Conservation (phyloP, 1,140 invertebrate species). For the Orius insidiosus region DNA sequence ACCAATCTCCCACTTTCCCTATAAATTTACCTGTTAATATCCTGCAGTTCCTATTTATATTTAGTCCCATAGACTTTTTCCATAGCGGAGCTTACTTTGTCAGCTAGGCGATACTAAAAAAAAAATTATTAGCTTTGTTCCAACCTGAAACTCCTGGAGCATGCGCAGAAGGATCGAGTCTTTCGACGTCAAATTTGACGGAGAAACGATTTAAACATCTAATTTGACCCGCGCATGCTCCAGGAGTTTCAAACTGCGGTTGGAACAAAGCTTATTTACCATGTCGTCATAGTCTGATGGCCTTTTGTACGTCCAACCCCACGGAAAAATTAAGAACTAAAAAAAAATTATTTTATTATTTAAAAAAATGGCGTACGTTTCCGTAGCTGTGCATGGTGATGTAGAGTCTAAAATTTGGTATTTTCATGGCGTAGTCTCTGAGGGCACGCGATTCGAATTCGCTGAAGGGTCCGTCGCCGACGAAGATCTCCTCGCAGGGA, state of each 20-base stretch:
- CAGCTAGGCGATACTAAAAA: conserved; percentile 9
- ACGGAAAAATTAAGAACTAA: conserved; percentile 50
- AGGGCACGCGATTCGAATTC: conserved; percentile 51
- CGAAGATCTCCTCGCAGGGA: conserved; percentile 51
- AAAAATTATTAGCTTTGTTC: not conserved
- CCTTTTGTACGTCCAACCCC: conserved; percentile 35
- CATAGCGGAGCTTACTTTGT: conserved; percentile 4
- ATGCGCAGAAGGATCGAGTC: too few relatives aligned
- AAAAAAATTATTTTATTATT: not conserved
- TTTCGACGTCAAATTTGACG: too few relatives aligned
- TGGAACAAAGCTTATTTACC: too few relatives aligned
- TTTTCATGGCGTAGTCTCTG: conserved; percentile 31
- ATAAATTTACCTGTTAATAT: too few relatives aligned
- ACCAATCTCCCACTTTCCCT: too few relatives aligned
- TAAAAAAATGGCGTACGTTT: conserved; percentile 7
- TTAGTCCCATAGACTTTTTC: conserved; percentile 11
- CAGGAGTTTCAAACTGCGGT: too few relatives aligned
- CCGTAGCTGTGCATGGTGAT: conserved; percentile 62
- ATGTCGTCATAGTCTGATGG: conserved; percentile 14
- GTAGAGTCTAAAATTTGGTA: conserved; percentile 41
- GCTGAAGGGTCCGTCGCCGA: conserved; percentile 49
- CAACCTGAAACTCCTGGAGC: too few relatives aligned
- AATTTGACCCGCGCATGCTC: too few relatives aligned
- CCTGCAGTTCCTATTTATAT: conserved; percentile 11
- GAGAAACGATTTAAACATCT: too few relatives aligned